phyloP scores from a whole-genome alignment of 2,888 invertebrate genomes.

The Troglohyphantes excavatus region DNA sequence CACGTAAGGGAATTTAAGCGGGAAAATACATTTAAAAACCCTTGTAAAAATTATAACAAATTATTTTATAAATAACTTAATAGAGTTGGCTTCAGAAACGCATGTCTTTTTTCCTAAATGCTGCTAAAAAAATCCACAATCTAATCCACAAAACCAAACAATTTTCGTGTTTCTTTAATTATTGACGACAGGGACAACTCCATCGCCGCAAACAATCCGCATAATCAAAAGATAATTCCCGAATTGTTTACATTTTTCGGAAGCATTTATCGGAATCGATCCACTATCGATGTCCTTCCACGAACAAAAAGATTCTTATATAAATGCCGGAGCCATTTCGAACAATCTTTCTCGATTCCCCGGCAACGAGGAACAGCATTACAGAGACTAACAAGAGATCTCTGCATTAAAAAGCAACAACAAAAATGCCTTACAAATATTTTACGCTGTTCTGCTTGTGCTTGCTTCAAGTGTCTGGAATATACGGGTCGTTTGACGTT shows the following conservation, averaged over 20 bases:
- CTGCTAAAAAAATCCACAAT: no score
- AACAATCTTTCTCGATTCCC: not conserved
- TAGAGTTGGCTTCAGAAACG: no score
- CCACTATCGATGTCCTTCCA: not conserved
- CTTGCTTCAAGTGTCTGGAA: not conserved
- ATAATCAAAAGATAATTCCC: constrained; percentile 37
- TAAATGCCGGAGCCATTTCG: not conserved
- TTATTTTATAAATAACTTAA: no score
- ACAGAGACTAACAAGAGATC: constrained; percentile 18
- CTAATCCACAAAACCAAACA: not conserved
- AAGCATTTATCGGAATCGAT: constrained; percentile 2
- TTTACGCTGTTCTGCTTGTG: not conserved
- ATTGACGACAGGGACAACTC: constrained; percentile 37
- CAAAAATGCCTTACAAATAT: constrained; percentile 6
- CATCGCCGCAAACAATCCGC: constrained; percentile 31
- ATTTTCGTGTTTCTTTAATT: not conserved
- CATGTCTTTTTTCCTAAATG: no score
- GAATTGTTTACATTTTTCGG: constrained; percentile 33
- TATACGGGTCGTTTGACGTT: not conserved
- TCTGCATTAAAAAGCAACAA: not conserved
- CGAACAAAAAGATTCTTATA: not conserved
- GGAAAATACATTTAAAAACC: no score
- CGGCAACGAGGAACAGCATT: not conserved
- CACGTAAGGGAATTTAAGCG: no score
- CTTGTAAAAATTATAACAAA: no score